Base-by-base conservation (phyloP, 37 sponge, comb jelly and placozoan genomes). In the Eunapius fragilis region DNA sequence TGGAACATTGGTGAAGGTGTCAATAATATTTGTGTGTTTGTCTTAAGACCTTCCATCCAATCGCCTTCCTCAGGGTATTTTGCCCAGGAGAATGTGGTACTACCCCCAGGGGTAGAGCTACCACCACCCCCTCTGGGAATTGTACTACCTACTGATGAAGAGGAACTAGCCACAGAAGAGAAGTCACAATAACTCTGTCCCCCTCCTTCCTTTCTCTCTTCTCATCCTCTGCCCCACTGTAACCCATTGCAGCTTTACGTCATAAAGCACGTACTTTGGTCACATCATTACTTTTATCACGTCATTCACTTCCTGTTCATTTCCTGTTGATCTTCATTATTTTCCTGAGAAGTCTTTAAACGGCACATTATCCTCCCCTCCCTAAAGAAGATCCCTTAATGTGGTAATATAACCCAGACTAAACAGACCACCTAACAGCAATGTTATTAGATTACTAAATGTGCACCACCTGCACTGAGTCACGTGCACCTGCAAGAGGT, bases 401-500 rank as follows among this genome's bases (percentile, higher is more conserved):
- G 34, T 37, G 34, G 34, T 24, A 34, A 4, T 23, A 19, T 35
- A 37, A 5, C n/a, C n/a, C 33, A 37, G 31, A 22, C 34, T 9
- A 19, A 36, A 36, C 25, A 35, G 7, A 2, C 2, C 36, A 45
- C 58, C 26, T 33, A 50, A 6, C 17, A 12, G 41, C 67, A 79
- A 31, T 13, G 31, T 50, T 50, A 26, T 79, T 79, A 50, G 28
- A 79, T 32, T 26, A 26, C 26, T 27, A 17, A 50, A 45, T 5
- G 25, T 50, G 73, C 31, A 72, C 31, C 28, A 72, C 31, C 25
- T 71, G 22, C 45, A 12, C 35, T 69, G 19, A 26, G 12, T 69
- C 72, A 89, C 5, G 80, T 58, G 50, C 91, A 90, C 27, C 71
- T 41, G 45, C 91, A 90, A 26, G 79, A 78, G 12, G 83, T 82